Evolutionary conservation across 2,797 vertebrate genomes (phyloP), one percentile per base, ranked within the genome.

Genomic region (Enteromius trimaculatus): DNA sequence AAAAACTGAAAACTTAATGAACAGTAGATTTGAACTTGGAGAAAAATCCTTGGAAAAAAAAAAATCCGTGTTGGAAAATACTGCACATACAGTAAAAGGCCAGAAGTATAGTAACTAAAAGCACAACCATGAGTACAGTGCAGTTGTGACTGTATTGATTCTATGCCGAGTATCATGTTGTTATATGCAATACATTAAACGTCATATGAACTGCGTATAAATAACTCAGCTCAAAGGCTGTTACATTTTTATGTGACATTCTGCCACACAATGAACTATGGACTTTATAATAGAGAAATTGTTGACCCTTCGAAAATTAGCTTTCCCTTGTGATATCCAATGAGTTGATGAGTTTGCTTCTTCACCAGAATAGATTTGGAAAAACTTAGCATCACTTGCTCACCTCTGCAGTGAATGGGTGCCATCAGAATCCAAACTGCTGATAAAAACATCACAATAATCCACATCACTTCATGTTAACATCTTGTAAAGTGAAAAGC

Each of bases 361-460:
- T 62, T 29, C 23, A 62, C 26, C 58, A 14, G 58, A 62, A 62
- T 2, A 29, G 13, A 62, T 62, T 62, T 29, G 23, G 26, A 62
- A 16, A 29, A 62, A 29, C 26, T 16, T 3, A 3, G 26, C 11
- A 62, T 62, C 58, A 62, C 58, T 26, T 60, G 11, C 23, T 62
- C 23, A 29, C 60, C 23, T 62, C 58, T 17, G 6, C 26, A 64
- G 60, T 31, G 26, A 64, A 64, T 64, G 26, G 60, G 60, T 64
- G 60, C 60, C 2, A 14, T 64, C 60, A 31, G 26, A 64, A 64
- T 8, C 60, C 60, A 31, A 64, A 64, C 6, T 31, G 60, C 60
- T 64, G 60, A 64, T 64, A 64, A 64, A 64, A 29, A 29, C 60
- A 64, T 17, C 60, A 64, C 26, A 29, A 16, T 62, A 62, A 62